Evolutionary conservation across 2,888 invertebrate species (phyloP), one percentile per base, ranked within the genome.

Genomic region (Tribolium freemani): DNA sequence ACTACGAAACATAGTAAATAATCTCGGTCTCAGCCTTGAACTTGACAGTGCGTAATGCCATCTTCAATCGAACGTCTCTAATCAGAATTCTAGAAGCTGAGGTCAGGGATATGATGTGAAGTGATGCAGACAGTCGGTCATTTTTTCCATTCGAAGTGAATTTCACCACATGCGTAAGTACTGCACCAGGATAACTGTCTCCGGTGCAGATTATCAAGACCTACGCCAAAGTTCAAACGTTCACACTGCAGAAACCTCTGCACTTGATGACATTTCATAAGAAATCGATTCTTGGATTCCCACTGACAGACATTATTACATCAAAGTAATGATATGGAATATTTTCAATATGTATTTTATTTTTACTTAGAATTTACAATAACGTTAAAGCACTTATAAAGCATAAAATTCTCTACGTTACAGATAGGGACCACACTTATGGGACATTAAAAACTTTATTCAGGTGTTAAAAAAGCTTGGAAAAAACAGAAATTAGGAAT

Each of bases 51-150:
- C 50, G 66, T 66, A 71, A 66, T 57, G 64, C 48, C 26, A 50
- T 64, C 57, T 64, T 70, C 45, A 69, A 51, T 69, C 31, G 61
- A 69, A 69, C 63, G 44, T 71, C 64, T 57, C 57, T 71, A 71
- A 71, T 71, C 71, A 58, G 58, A 71, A 71, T 71, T 71, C 71
- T 66, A 71, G 66, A 71, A 56, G 58, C 58, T 66, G 66, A 71
- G 71, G 71, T 71, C 71, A 71, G 71, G 70, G 64, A 64, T 64
- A 38, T 38, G 38, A 5, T 69, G 31, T 30, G 26, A 26, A 26
- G 26, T 26, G 50, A 63, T 63, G 66, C 64, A 53, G 5, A 8
- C 44, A 1, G 11, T 16, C 50, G n/a, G 16, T 16, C 26, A 3
- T 26, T 48, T 66, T 67, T 67, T 67, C 48, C 48, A 54, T 10